Evolutionary conservation across 2,888 invertebrate genomes (phyloP), one percentile per base, ranked within the genome.

Genomic region (Dexiosoma caninum): DNA sequence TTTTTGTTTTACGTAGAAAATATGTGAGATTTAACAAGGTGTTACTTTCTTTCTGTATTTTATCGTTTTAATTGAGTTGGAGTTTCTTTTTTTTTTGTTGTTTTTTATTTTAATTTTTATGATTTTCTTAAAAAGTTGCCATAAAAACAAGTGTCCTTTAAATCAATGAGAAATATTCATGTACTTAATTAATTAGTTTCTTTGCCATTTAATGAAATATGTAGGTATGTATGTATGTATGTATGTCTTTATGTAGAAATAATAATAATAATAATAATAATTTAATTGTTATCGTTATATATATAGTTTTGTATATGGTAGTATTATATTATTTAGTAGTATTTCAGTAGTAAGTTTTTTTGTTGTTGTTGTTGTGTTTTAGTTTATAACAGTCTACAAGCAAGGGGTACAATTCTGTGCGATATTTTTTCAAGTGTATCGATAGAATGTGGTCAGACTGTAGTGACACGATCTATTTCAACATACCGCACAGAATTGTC

Each of bases 401-500:
- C 30, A 42, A 69, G 88, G 84, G 88, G 87, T 88, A 88, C 89
- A 90, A 90, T 90, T 90, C 90, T 89, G 90, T 82, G 86, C 87
- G 85, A 85, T 84, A 82, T 86, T 79, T 84, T 83, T 78, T 51
- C 5, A 46, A 72, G 75, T 44, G 79, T 78, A 72, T 76, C 55
- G 60, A 74, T 80, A 83, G 83, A 85, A 85, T 76, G 85, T 86
- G 86, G 89, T 96, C 95, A 96, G 92, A 96, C 96, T 84, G 96
- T 96, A 88, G 96, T 96, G 89, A 96, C 96, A 83, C 96, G 93
- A 90, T 96, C 96, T 86, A 96, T 94, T 91, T 96, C 96, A 89
- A 96, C 95, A 91, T 96, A 96, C 89, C 96, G 95, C 92, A 96
- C 96, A 94, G 96, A 96, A 95, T 95, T 95, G 93, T 96, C 96